phyloP scores from a whole-genome alignment of 2,888 invertebrate species.

The Oasisia sp. region DNA sequence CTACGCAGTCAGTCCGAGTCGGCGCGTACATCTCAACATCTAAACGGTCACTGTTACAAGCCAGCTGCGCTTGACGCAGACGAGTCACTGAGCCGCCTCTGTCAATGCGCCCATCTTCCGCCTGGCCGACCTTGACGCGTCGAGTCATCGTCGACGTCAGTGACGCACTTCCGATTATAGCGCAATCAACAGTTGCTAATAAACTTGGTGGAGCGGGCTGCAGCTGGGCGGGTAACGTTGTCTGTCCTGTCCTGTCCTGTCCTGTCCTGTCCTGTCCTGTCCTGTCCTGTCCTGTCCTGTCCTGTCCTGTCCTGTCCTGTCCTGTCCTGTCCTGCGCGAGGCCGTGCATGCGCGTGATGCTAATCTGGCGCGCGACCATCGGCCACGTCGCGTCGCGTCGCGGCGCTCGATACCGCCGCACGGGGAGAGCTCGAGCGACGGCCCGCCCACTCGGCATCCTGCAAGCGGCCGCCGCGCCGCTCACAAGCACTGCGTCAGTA shows the following conservation, averaged over 20 bases:
- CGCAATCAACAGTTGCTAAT: neutral
- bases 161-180: constrained; percentile 12
- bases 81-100: neutral
- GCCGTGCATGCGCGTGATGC: neutral
- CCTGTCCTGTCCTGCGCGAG: neutral
- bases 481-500: neutral
- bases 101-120: neutral
- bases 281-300: neutral
- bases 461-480: neutral
- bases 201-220: neutral
- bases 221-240: neutral
- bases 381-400: neutral
- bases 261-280: neutral
- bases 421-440: too few relatives aligned
- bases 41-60: neutral
- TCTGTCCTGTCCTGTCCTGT: neutral
- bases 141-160: neutral
- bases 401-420: neutral
- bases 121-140: neutral
- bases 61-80: neutral
- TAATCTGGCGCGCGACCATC: constrained; percentile 8
- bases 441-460: constrained; percentile 2
- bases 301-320: neutral
- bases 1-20: neutral
- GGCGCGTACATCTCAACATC: neutral